These are phyloP conservation scores for Ondatra zibethicus DNA, from an alignment of 2,113 vertebrate species.

Conservation along the genomic window DNA sequence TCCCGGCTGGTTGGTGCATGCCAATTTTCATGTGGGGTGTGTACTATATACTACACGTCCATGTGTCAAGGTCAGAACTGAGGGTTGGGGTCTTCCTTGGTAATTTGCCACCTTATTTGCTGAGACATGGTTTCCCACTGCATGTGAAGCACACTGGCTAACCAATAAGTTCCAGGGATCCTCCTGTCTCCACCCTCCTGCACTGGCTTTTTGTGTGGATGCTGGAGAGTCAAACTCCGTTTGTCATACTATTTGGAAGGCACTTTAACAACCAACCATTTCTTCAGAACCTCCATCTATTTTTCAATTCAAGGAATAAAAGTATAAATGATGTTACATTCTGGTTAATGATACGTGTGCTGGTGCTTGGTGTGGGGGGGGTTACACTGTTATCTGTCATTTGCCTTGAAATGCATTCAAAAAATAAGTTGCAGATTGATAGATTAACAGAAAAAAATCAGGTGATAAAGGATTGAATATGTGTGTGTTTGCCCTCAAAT, in stretches of 20 bases:
- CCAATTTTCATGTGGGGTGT: neutral
- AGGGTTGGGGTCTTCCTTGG: neutral
- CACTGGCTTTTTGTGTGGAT: neutral
- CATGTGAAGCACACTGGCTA: too few species aligned
- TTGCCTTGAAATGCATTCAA: neutral
- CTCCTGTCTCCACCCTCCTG: neutral
- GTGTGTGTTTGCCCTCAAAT: neutral
- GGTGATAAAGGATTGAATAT: neutral
- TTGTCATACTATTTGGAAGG: neutral
- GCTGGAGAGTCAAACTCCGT: neutral
- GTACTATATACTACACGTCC: too few species aligned
- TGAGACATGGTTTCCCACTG: neutral
- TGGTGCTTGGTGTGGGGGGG: neutral
- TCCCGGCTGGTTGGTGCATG: neutral
- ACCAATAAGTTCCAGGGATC: neutral
- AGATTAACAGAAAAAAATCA: neutral
- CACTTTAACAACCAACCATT: neutral
- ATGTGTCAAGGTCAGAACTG: neutral
- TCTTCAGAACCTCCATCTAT: neutral
- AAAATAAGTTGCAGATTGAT: neutral
- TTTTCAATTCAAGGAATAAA: neutral
- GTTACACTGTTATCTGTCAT: neutral
- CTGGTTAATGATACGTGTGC: neutral
- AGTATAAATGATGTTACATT: neutral
- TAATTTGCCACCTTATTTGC: neutral